Evolutionary conservation across 2,113 vertebrate species (phyloP), one percentile per base, ranked within the genome.

Genomic region (Sigmodon hispidus): DNA sequence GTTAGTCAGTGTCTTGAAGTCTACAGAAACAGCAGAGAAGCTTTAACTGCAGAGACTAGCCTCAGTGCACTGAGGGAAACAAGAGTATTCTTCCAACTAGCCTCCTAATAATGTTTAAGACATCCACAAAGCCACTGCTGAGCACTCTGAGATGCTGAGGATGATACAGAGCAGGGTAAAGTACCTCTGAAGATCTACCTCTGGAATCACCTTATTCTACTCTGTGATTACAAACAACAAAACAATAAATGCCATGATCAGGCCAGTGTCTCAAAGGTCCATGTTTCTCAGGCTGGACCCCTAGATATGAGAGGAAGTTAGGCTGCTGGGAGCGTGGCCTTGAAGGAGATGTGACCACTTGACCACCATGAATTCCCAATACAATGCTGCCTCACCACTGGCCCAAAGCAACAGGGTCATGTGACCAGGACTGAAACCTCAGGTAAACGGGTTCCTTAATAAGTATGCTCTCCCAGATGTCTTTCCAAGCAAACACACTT

Each of bases 41-140:
- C 90, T 96, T 94, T 76, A 75, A 95, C 92, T 98, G 87, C 26
- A 97, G 90, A 89, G 94, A 93, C 87, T 9, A 96, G 98, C 89
- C 98, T 93, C 93, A 40, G 92, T 97, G 97, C 1, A 87, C 93
- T 98, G 97, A 98, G 98, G 96, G 97, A 98, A 98, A 98, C 76
- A 96, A 98, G 98, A 98, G 98, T 98, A 97, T 17, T 97, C 94
- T 97, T 95, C 95, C 96, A 67, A 87, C 87, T 73, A 81, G 93
- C 87, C 96, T 93, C 72, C 0, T 75, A 48, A 92, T 75, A 96
- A 96, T 95, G 97, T 89, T 81, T 96, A 92, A 83, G 5, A 89
- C 86, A 73, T 95, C 81, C 98, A 95, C 97, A 95, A 97, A 97
- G 94, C 0, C 83, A 75, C 96, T 77, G 57, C 0, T 10, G 73